phyloP scores from a whole-genome alignment of 2,797 vertebrate genomes.

The Gila robusta region DNA sequence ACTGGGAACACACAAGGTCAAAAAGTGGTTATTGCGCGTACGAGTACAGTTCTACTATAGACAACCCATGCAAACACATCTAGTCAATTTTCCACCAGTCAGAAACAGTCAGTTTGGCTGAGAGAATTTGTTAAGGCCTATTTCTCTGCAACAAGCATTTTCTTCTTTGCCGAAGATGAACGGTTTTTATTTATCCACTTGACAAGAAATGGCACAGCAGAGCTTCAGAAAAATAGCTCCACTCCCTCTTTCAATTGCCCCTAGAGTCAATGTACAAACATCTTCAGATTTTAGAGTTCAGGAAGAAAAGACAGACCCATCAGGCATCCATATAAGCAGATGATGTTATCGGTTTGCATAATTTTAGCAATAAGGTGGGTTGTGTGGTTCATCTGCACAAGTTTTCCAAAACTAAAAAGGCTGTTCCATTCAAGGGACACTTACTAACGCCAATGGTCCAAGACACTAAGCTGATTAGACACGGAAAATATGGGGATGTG shows the following conservation, averaged over 20 bases:
- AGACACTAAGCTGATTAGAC: slow-evolving; percentile 15
- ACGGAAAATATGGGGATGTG: not conserved
- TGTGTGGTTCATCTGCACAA: not conserved
- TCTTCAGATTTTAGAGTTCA: slow-evolving; percentile 52
- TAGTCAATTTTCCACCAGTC: not conserved
- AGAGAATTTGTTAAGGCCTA: slow-evolving; percentile 2
- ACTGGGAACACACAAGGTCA: slow-evolving; percentile 4
- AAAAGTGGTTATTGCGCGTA: not conserved
- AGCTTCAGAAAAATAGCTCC: slow-evolving; percentile 48
- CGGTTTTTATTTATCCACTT: slow-evolving; percentile 53
- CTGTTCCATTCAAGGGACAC: slow-evolving; percentile 24
- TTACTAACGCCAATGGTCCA: slow-evolving; percentile 3
- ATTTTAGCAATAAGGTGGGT: slow-evolving; percentile 28
- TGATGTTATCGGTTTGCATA: slow-evolving; percentile 49
- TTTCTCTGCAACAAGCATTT: slow-evolving; percentile 31
- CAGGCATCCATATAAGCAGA: slow-evolving; percentile 56
- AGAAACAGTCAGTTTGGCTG: not conserved
- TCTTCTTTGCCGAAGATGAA: slow-evolving; percentile 46
- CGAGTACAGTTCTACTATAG: not conserved
- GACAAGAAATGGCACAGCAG: slow-evolving; percentile 60
- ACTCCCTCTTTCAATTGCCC: slow-evolving; percentile 47
- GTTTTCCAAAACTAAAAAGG: slow-evolving; percentile 35
- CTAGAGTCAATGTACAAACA: slow-evolving; percentile 52
- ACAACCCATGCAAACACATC: slow-evolving; percentile 12
- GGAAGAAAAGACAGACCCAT: slow-evolving; percentile 54